These are phyloP conservation scores for Barnardius zonarius DNA, from an alignment of 2,113 vertebrate species.

Conservation along the genomic window DNA sequence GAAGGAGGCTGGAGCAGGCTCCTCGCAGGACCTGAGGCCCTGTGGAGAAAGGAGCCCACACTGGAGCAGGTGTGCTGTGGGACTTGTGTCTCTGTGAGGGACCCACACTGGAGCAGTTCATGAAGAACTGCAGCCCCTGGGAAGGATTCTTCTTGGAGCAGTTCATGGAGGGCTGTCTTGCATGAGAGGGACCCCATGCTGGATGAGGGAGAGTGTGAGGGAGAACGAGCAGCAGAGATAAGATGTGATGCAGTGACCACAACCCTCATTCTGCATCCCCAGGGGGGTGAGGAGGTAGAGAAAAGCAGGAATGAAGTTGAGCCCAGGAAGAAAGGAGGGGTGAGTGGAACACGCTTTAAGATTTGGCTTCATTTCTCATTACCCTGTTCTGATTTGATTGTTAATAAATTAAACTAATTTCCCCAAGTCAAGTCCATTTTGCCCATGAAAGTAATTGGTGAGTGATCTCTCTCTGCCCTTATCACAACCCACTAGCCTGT, in stretches of 20 bases:
- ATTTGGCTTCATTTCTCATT: background rate
- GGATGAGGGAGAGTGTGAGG: background rate
- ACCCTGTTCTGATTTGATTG: background rate
- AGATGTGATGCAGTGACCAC: fast-evolving
- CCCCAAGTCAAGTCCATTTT: fast-evolving
- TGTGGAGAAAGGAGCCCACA: fast-evolving
- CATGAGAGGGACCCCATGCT: fast-evolving
- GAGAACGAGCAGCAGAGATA: background rate
- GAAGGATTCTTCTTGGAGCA: fast-evolving
- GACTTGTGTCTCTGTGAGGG: fast-evolving
- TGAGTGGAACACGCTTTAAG: background rate
- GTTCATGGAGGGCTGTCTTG: background rate
- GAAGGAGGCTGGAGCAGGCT: background rate
- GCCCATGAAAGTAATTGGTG: fast-evolving
- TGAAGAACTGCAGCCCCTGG: background rate
- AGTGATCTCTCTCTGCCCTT: background rate
- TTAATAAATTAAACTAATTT: background rate
- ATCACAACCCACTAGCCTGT: fast-evolving
- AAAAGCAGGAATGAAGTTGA: background rate
- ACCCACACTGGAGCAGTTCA: fast-evolving
- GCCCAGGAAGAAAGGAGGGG: background rate
- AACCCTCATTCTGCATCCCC: fast-evolving
- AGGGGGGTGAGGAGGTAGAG: background rate
- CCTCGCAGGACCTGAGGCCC: background rate
- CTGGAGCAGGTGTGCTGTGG: background rate